phyloP scores from a whole-genome alignment of 2,113 vertebrate genomes.

The Neogobius melanostomus region DNA sequence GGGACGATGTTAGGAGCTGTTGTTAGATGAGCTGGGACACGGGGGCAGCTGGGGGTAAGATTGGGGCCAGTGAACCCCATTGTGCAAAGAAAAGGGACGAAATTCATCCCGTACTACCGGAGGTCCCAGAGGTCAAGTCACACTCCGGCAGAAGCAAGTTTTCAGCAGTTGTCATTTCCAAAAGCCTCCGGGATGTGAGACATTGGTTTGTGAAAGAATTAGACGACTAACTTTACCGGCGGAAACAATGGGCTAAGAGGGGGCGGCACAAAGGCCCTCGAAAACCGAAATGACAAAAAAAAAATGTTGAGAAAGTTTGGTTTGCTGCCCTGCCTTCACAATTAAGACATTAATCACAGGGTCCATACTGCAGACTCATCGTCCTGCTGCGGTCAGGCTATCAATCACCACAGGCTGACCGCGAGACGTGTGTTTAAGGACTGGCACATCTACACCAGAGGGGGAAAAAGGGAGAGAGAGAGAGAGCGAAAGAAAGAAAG shows the following conservation, averaged over 20 bases:
- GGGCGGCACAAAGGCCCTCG: neutral
- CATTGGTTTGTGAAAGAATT: too few relatives aligned
- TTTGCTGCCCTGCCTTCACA: constrained; percentile 63
- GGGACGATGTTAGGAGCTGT: neutral
- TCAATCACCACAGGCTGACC: constrained; percentile 62
- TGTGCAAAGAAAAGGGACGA: constrained; percentile 10
- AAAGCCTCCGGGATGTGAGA: too few relatives aligned
- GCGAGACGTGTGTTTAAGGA: constrained; percentile 23
- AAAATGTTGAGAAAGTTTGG: constrained; percentile 41
- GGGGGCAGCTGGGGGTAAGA: constrained; percentile 5
- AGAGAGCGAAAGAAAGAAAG: too few relatives aligned
- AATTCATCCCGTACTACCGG: constrained; percentile 11
- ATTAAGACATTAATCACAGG: constrained; percentile 78
- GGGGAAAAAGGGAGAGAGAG: neutral
- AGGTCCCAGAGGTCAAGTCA: neutral
- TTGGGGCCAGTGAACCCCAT: constrained; percentile 21
- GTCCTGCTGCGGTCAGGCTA: constrained; percentile 58
- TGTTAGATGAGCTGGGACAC: constrained; percentile 9
- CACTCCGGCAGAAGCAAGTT: neutral
- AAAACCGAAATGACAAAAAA: neutral
- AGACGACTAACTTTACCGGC: too few relatives aligned
- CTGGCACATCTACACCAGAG: constrained; percentile 31
- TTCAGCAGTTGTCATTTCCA: too few relatives aligned
- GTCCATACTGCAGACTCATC: constrained; percentile 71
- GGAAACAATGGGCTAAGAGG: neutral